Base-by-base conservation (phyloP, 2,113 vertebrate genomes). In the Chloropsis cyanopogon region DNA sequence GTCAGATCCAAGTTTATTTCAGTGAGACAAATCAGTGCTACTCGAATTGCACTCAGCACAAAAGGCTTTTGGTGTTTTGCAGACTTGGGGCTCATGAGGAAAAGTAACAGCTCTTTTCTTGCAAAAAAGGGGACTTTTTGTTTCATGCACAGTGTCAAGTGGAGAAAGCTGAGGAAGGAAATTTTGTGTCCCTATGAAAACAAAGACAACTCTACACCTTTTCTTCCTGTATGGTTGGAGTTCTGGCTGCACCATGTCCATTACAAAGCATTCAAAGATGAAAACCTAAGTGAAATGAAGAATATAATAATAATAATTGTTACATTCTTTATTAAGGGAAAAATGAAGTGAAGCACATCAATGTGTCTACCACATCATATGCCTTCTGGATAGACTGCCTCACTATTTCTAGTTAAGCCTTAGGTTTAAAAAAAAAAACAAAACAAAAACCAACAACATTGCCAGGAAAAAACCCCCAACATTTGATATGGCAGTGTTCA, bases 391-490 rank as follows among this genome's bases (percentile, higher is more conserved):
- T 33, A 87, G 10, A 12, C 12, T 90, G 39, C 18, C 16, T 82
- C 73, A 33, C 10, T 57, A 39, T 26, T 87, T 57, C 41, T n/a
- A 71, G 24, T 72, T 52, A 91, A 71, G 59, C 3, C 5, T 6
- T 26, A 47, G 18, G n/a, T 61, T 66, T 24, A 24, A 15, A 29
- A 35, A 57, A 23, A 72, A 9, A 22, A n/a, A n/a, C 5, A 42
- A 5, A 37, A 10, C 4, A 37, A 44, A 33, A 57, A 23, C 0
- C 3, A 35, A 41, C 12, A 77, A 11, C 10, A 39, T 2, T 12
- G 3, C 2, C 8, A 59, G 44, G 26, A 78, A 64, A 8, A 77
- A 72, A 28, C 0, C 3, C 10, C 12, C 5, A 14, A 9, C 5
- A 64, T 37, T 54, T 50, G 15, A 52, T 61, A 56, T 14, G 12